Evolutionary conservation across 2,888 invertebrate genomes (phyloP).

Genomic region (Sabatieria punctata): DNA sequence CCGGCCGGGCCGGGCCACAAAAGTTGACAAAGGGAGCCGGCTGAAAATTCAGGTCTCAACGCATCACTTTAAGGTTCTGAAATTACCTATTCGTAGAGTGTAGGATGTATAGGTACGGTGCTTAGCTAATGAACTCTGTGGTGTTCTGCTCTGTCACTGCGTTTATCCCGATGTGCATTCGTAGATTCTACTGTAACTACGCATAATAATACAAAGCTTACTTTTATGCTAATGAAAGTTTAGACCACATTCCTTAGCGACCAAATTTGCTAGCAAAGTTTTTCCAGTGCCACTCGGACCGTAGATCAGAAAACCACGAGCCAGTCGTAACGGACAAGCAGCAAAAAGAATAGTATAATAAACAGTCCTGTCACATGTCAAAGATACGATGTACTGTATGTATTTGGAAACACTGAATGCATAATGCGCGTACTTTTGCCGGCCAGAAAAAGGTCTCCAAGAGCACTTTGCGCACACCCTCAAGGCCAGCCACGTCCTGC

Average conservation of each 20-base stretch:
- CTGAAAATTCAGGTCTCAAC: too few species aligned
- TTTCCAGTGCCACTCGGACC: conserved; percentile 28
- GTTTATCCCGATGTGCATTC: background rate
- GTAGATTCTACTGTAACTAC: background rate
- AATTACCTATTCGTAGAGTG: too few species aligned
- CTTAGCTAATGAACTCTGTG: background rate
- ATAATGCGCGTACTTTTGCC: background rate
- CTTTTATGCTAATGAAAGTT: conserved; percentile 71
- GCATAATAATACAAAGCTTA: conserved; percentile 18
- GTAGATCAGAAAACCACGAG: conserved; percentile 38
- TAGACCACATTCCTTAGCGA: conserved; percentile 58
- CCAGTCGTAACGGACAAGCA: conserved; percentile 47
- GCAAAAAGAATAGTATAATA: conserved; percentile 50
- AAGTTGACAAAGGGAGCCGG: too few species aligned
- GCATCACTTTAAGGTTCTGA: too few species aligned
- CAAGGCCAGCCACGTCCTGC: background rate
- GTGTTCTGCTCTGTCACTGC: background rate
- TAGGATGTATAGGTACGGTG: background rate
- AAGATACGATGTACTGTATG: too few species aligned
- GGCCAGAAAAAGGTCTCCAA: conserved; percentile 2
- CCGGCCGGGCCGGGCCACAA: too few species aligned
- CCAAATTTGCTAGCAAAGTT: conserved; percentile 18
- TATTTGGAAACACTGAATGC: background rate
- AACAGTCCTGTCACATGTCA: too few species aligned
- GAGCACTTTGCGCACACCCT: background rate